Conservation (phyloP, 2,888 invertebrate genomes). For the Caenorhabditis sp. region DNA sequence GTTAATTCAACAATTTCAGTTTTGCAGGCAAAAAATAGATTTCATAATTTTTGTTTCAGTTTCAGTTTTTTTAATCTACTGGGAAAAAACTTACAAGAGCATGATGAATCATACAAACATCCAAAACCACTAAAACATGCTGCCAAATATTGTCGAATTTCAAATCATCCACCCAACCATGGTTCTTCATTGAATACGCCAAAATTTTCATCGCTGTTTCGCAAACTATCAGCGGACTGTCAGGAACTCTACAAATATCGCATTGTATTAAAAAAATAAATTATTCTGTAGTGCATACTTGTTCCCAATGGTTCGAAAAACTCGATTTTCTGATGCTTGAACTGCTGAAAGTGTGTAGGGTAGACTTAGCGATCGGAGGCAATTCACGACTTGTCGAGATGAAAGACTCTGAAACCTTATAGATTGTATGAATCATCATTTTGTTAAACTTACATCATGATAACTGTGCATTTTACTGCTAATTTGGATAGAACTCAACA, state of each 20-base stretch:
- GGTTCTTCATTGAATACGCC: slow-evolving; percentile 15
- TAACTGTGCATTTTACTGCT: slow-evolving; percentile 73
- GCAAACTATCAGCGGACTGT: slow-evolving; percentile 29
- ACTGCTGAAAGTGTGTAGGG: slow-evolving; percentile 72
- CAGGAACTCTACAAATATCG: too few species aligned
- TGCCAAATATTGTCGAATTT: slow-evolving; percentile 30
- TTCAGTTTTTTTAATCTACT: too few species aligned
- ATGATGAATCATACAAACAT: slow-evolving; percentile 35
- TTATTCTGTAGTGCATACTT: too few species aligned
- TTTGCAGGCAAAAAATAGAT: too few species aligned
- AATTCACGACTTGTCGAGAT: slow-evolving; percentile 63
- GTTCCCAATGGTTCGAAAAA: slow-evolving; percentile 26
- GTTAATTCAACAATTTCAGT: too few species aligned
- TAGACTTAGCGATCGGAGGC: slow-evolving; percentile 71
- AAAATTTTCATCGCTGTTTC: slow-evolving; percentile 34
- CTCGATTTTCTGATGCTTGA: slow-evolving; percentile 72
- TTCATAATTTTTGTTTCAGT: too few species aligned
- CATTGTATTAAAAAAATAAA: not conserved
- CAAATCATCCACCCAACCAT: slow-evolving; percentile 7
- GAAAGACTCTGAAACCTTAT: slow-evolving; percentile 70
- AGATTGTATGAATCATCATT: too few species aligned
- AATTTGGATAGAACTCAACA: slow-evolving; percentile 73
- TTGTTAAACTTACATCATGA: slow-evolving; percentile 71
- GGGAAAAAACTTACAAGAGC: too few species aligned
- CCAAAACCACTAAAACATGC: slow-evolving; percentile 28